A percentile compares a stretch with the other conserved stretches of the same genome.
phyloP scores from a whole-genome alignment of 1,140 invertebrate genomes.

The Tetramorium alpestre region DNA sequence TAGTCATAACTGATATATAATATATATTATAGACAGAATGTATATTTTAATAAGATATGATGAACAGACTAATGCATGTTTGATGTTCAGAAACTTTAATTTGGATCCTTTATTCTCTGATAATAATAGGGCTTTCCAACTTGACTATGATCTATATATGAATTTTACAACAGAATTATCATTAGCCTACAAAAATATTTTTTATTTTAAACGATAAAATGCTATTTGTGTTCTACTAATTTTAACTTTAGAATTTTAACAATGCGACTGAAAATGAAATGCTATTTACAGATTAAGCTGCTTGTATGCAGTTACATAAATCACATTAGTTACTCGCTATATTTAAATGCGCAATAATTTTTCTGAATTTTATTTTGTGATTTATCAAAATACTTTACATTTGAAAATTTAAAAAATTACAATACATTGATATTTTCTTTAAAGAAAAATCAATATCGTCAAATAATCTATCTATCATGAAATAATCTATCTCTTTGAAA shows the following conservation, averaged over 20 bases:
- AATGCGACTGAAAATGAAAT: slow-evolving; percentile 14
- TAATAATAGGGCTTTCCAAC: background rate
- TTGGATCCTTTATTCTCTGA: slow-evolving; percentile 8
- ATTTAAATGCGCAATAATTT: background rate
- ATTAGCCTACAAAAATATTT: background rate
- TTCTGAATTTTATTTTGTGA: background rate
- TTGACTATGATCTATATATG: background rate
- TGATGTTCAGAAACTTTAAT: slow-evolving; percentile 65
- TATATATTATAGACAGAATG: background rate
- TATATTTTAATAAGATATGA: background rate
- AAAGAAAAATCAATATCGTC: background rate
- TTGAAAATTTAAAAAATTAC: background rate
- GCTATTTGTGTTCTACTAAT: background rate
- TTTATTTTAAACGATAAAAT: background rate
- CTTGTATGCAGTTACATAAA: background rate
- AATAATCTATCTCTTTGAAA: background rate
- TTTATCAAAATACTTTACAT: background rate
- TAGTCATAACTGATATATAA: background rate
- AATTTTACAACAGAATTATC: slow-evolving; percentile 4
- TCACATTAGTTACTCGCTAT: background rate
- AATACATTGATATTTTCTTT: background rate
- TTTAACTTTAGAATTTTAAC: slow-evolving; percentile 7
- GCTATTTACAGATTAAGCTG: background rate
- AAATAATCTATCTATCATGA: background rate
- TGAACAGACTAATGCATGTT: slow-evolving; percentile 79